Conservation (phyloP, 2,113 vertebrate species). For the Oenanthe melanoleuca region DNA sequence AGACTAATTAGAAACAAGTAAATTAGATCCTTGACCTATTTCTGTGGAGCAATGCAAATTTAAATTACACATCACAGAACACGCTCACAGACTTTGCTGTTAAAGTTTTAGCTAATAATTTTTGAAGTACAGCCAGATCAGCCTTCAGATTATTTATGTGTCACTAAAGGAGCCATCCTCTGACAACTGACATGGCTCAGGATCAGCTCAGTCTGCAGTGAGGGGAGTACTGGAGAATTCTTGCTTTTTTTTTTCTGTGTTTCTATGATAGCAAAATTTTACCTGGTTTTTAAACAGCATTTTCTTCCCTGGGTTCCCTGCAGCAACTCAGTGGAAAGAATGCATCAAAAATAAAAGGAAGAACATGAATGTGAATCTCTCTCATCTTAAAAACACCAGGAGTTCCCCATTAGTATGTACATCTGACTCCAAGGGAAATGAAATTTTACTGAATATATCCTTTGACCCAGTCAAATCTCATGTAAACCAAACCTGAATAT, state of each 20-base stretch:
- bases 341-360: not conserved
- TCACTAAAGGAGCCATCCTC: not conserved
- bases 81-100: not conserved
- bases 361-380: not conserved
- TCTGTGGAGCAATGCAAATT: not conserved
- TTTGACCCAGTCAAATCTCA: not conserved
- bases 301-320: not conserved
- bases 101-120: not conserved
- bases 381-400: not conserved
- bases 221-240: not conserved
- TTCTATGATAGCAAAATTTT: not conserved
- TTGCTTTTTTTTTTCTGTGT: not conserved
- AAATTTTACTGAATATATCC: not conserved
- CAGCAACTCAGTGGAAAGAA: not conserved
- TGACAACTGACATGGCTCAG: not conserved
- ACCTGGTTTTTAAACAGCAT: not conserved
- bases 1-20: not conserved
- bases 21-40: not conserved
- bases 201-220: not conserved
- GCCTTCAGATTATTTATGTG: not conserved
- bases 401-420: not conserved
- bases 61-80: fast-evolving
- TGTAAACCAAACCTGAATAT: not conserved
- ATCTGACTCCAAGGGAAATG: not conserved
- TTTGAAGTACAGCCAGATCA: not conserved